Evolutionary conservation across 2,113 vertebrate genomes (phyloP).

Genomic region (Catagonus wagneri): DNA sequence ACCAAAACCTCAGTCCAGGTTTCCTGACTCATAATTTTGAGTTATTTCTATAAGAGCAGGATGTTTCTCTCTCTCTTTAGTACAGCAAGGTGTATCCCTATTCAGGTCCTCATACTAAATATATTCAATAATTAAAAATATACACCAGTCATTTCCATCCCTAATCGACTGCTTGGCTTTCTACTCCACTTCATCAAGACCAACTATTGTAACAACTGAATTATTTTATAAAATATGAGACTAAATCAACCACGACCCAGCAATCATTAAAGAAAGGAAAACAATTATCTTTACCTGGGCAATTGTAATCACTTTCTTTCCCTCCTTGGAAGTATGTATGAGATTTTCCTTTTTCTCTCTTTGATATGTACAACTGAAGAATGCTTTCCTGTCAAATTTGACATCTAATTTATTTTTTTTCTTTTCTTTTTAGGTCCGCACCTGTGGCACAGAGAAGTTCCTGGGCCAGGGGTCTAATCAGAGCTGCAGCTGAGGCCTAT

Average conservation of each 20-base stretch:
- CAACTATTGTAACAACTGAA: neutral
- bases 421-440: too few species aligned
- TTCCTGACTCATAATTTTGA: neutral
- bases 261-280: conserved; percentile 26
- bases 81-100: neutral
- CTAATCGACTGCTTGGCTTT: neutral
- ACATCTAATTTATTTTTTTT: neutral
- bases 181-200: neutral
- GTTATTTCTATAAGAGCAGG: neutral
- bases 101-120: neutral
- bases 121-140: neutral
- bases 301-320: neutral
- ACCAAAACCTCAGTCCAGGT: neutral
- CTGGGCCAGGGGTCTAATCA: too few species aligned
- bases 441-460: too few species aligned
- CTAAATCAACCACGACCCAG: neutral
- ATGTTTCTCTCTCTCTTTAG: neutral
- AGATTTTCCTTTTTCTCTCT: neutral
- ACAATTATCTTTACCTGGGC: neutral
- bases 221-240: conserved; percentile 42
- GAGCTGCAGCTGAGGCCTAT: too few species aligned
- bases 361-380: neutral
- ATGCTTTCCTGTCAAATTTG: conserved; percentile 39
- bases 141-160: neutral
- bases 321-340: neutral